Conservation (phyloP, 2,888 invertebrate species). For the Epirrhoe alternata region DNA sequence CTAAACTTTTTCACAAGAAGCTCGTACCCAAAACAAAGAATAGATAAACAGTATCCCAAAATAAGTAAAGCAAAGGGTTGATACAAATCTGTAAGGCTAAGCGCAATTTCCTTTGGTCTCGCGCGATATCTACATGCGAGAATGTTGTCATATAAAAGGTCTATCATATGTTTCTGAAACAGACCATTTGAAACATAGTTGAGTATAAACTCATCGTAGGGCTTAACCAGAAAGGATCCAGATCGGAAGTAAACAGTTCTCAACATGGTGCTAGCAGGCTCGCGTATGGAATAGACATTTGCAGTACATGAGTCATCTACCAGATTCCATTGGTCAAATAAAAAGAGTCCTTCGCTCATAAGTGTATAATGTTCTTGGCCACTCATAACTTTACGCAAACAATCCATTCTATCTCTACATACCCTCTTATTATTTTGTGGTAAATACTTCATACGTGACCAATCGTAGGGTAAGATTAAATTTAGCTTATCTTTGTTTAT, state of each 20-base stretch:
- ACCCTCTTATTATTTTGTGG: background rate
- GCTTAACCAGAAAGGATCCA: conserved; percentile 49
- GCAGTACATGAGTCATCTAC: conserved; percentile 43
- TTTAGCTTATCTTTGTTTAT: conserved; percentile 29
- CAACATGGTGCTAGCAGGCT: conserved; percentile 37
- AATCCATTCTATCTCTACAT: conserved; percentile 47
- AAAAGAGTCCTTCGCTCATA: conserved; percentile 37
- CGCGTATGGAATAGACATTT: conserved; percentile 44
- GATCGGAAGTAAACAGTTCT: conserved; percentile 52
- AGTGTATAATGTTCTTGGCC: conserved; percentile 45
- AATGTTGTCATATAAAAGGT: conserved; percentile 36
- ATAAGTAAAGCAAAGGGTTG: conserved; percentile 33
- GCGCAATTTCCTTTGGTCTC: conserved; percentile 12
- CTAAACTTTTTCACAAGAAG: conserved; percentile 14
- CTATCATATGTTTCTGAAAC: conserved; percentile 30
- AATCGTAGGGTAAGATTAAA: conserved; percentile 30
- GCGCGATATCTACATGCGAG: conserved; percentile 45
- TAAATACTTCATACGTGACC: background rate
- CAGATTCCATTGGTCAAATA: conserved; percentile 43
- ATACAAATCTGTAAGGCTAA: conserved; percentile 45
- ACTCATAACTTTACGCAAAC: conserved; percentile 45
- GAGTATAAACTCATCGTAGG: conserved; percentile 39
- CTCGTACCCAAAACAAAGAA: conserved; percentile 43
- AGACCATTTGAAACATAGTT: conserved; percentile 44
- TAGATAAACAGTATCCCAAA: conserved; percentile 48